Base-by-base conservation (phyloP, 37 sponge, comb jelly and placozoan species). In the Beroe ovata region DNA sequence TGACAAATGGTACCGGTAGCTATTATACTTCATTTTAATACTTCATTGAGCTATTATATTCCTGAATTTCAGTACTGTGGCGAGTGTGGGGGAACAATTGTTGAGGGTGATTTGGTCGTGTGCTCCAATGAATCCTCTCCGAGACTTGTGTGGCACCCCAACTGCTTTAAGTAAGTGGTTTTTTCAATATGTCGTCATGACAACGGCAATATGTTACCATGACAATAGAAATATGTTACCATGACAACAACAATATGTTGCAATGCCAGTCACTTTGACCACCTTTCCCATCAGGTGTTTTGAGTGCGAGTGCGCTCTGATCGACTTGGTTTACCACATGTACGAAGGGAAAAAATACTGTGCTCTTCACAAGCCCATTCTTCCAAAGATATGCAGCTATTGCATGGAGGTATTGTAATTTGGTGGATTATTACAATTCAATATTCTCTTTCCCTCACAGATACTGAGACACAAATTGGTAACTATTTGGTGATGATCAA, bases 371-470 rank as follows among this genome's bases (percentile, higher is more conserved):
- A 39, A 42, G n/a, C 84, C 84, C 23, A 21, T 36, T 29, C 54
- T 77, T n/a, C 84, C 84, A 16, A 77, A 77, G 33, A 77, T 77
- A 0, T 77, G 84, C 54, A 77, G 84, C 84, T 77, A 42, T 26
- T 77, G 84, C 38, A 42, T 77, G 54, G 84, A 77, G 84, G 84
- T 77, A 39, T n/a, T n/a, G n/a, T n/a, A n/a, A n/a, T n/a, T n/a
- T n/a, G n/a, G n/a, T n/a, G n/a, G n/a, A n/a, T n/a, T n/a, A n/a
- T n/a, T n/a, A n/a, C n/a, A n/a, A n/a, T n/a, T n/a, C n/a, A n/a
- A n/a, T n/a, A n/a, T n/a, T n/a, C n/a, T n/a, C n/a, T n/a, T n/a
- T n/a, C n/a, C n/a, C n/a, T n/a, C n/a, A n/a, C n/a, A n/a, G n/a
- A n/a, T n/a, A n/a, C n/a, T n/a, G n/a, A n/a, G n/a, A n/a, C n/a